Evolutionary conservation across 1,140 invertebrate genomes (phyloP), one percentile per base, ranked within the genome.

Genomic region (Prorops nasuta): DNA sequence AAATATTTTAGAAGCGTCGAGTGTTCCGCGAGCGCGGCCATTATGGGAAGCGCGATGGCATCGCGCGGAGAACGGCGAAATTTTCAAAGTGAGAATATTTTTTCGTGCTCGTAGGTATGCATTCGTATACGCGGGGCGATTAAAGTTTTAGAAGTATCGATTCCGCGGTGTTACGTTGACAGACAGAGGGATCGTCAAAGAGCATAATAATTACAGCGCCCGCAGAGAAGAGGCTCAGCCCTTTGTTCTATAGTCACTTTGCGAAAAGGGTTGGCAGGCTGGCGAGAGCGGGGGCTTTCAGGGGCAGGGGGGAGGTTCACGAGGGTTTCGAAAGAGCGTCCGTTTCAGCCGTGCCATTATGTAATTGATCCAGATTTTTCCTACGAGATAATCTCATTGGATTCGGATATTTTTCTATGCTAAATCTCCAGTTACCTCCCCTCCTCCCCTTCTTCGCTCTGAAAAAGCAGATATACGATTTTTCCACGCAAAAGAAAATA

Each of bases 211-310:
- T 75, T 74, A 75, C 72, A 71, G 64, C 61, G 63, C 72, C 67
- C 70, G 63, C 64, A 71, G 72, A 73, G 70, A 71, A 72, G 69
- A 75, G 71, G 63, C 69, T 75, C 69, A 72, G 74, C 70, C 70
- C 71, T 75, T 75, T 75, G 72, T 74, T 72, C 72, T 65, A 68
- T 72, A 75, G 72, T 75, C 71, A 75, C 70, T 75, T 73, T 73
- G 69, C 68, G 54, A 61, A 63, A 66, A 61, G 67, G 67, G 66
- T 49, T 60, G 50, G 20, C 44, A 56, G 53, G 24, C 24, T 4
- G 10, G 60, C 47, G 59, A 31, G 51, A 46, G 54, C 44, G 19
- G 43, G 44, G 18, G 40, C 34, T 55, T 19, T 44, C 32, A 24
- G 19, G 50, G 45, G 44, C 43, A 45, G 35, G n/a, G 2, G 40